Conservation (phyloP, 1,140 invertebrate species). For the Cotesia typhae region DNA sequence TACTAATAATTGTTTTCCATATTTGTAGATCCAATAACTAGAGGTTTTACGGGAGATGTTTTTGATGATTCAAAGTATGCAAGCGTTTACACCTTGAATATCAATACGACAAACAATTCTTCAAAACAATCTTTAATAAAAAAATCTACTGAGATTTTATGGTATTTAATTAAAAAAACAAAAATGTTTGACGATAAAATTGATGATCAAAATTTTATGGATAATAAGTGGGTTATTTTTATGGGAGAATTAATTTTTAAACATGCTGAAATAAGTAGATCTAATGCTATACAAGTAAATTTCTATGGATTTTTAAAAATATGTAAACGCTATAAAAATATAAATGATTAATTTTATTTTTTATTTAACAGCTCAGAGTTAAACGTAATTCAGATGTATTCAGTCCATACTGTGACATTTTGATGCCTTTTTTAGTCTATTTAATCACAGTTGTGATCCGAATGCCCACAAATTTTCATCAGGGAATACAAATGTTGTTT, state of each 20-base stretch:
- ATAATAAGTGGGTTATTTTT: no score
- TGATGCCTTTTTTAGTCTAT: background rate
- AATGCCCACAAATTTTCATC: background rate
- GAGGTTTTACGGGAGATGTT: background rate
- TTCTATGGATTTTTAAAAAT: no score
- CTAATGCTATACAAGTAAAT: no score
- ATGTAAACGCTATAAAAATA: background rate
- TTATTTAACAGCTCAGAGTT: background rate
- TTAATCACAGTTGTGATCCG: conserved; percentile 17
- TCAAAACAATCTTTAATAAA: background rate
- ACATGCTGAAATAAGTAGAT: no score
- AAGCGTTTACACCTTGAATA: background rate
- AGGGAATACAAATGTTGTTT: background rate
- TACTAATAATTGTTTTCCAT: background rate
- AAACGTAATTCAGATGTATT: background rate
- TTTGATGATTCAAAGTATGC: background rate
- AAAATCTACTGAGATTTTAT: background rate
- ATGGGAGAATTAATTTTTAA: no score
- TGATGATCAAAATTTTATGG: no score
- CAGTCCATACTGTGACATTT: no score
- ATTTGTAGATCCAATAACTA: background rate
- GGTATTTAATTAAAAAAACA: background rate
- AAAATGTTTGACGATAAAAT: background rate
- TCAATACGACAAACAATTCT: background rate
- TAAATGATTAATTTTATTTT: background rate